Percentiles rank a stretch among this genome's conserved stretches.
Evolutionary conservation across 2,888 invertebrate genomes (phyloP).

Genomic region (Anthophora plumipes): DNA sequence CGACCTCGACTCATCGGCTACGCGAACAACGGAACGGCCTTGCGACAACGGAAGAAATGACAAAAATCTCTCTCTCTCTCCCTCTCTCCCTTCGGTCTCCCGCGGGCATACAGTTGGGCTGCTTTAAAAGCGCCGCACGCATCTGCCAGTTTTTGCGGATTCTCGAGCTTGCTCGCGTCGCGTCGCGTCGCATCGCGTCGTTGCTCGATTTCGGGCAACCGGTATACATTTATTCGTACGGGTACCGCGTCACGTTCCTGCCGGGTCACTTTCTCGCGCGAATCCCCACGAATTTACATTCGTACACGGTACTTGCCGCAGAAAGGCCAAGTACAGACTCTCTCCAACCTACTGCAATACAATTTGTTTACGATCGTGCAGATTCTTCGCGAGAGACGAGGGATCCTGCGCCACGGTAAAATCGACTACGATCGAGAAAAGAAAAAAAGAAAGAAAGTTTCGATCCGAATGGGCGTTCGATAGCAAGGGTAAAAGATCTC

Average conservation of each 20-base stretch:
- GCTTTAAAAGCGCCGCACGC: conserved; percentile 69
- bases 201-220: conserved; percentile 54
- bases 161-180: conserved; percentile 35
- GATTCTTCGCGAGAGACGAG: background rate
- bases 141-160: conserved; percentile 68
- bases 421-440: conserved; percentile 3
- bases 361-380: conserved; percentile 17
- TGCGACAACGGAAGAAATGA: conserved; percentile 41
- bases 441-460: background rate
- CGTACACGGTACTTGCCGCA: too few relatives aligned
- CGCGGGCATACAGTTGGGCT: conserved; percentile 36
- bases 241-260: background rate
- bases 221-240: conserved; percentile 32
- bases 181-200: conserved; percentile 48
- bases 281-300: conserved; percentile 5
- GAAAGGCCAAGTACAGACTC: background rate
- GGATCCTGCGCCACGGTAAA: background rate
- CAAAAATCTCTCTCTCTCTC: conserved; percentile 51
- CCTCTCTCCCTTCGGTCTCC: background rate
- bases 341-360: background rate
- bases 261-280: conserved; percentile 43
- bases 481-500: conserved; percentile 20
- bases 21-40: conserved; percentile 46
- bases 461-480: conserved; percentile 43
- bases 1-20: conserved; percentile 13